phyloP scores from a whole-genome alignment of 53 echinoderm and acorn worm genomes.

The Antedon mediterranea region DNA sequence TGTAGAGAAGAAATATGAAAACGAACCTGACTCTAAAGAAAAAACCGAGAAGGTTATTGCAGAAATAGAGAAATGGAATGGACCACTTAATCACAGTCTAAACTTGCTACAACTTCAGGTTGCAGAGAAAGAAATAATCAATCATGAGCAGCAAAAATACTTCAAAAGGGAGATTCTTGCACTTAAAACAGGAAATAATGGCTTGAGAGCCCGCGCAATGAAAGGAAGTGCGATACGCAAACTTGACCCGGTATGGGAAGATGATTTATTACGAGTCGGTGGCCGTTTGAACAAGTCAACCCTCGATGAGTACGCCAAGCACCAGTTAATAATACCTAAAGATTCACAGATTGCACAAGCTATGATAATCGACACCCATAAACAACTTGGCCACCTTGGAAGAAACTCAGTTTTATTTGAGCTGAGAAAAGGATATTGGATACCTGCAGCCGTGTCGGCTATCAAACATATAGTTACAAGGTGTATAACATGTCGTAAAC shows the following conservation, averaged over 20 bases:
- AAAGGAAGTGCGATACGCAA: background rate
- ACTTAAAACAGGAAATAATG: background rate
- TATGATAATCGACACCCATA: background rate
- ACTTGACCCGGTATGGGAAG: background rate
- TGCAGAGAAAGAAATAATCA: background rate
- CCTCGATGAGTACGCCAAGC: background rate
- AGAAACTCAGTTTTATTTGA: background rate
- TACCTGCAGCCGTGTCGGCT: background rate
- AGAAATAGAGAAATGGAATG: no score
- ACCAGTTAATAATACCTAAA: background rate
- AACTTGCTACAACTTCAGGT: conserved; percentile 4
- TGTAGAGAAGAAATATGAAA: no score
- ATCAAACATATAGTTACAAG: background rate
- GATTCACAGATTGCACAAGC: background rate
- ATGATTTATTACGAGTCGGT: conserved; percentile 3
- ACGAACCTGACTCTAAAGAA: no score
- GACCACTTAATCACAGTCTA: background rate
- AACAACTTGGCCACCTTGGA: background rate
- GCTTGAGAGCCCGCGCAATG: background rate
- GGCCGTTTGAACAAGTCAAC: background rate
- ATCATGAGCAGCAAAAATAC: conserved; percentile 3
- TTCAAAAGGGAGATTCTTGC: background rate
- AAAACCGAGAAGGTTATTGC: no score
- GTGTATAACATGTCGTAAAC: background rate
- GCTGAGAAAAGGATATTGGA: background rate